phyloP scores from a whole-genome alignment of 2,888 invertebrate species.

The Apodemia zela region DNA sequence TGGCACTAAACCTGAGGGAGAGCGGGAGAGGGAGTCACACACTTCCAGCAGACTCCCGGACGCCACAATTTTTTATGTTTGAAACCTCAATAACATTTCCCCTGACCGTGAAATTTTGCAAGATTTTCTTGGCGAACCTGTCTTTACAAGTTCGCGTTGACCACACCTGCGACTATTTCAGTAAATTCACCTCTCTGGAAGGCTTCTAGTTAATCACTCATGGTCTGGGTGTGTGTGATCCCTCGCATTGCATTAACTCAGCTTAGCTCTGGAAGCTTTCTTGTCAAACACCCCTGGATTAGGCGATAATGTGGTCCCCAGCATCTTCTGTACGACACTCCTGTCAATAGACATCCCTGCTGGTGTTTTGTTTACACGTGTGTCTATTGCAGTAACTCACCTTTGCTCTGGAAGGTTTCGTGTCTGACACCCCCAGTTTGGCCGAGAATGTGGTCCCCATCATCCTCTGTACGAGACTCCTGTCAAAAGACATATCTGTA shows the following conservation, averaged over 20 bases:
- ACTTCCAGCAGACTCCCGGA: no score
- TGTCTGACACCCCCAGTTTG: conserved; percentile 41
- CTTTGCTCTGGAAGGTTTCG: conserved; percentile 63
- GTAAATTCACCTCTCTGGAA: no score
- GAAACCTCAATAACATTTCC: no score
- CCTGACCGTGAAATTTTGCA: no score
- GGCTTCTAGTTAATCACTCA: no score
- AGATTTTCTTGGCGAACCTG: no score
- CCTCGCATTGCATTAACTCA: conserved; percentile 28
- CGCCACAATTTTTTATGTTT: no score
- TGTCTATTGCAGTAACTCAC: conserved; percentile 35
- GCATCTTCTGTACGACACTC: conserved; percentile 48
- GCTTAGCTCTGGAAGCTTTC: conserved; percentile 63
- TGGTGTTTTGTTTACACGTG: conserved; percentile 31
- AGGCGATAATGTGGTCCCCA: conserved; percentile 44
- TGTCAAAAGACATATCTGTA: conserved; percentile 52
- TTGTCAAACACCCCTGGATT: conserved; percentile 43
- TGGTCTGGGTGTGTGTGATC: no score
- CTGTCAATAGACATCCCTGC: conserved; percentile 70
- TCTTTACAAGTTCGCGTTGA: no score
- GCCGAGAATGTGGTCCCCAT: conserved; percentile 42
- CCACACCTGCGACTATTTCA: no score
- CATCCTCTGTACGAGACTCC: conserved; percentile 47
- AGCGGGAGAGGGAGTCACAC: no score
- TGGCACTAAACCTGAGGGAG: no score